Evolutionary conservation across 92 coral and sea anemone species (phyloP).

Genomic region (Phenganax stokvisi): DNA sequence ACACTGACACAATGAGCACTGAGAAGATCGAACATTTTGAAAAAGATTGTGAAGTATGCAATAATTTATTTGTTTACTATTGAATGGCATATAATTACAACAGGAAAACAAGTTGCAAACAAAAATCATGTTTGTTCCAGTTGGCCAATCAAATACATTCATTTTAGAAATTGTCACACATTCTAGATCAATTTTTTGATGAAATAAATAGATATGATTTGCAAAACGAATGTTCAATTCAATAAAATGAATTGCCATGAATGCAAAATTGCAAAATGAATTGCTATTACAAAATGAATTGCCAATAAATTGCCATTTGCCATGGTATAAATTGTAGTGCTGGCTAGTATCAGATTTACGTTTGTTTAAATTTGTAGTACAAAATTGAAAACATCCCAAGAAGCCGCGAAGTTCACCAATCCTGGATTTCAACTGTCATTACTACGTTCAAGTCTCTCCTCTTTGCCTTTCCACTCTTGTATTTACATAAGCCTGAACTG

Average conservation of each 20-base stretch:
- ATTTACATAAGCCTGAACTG: conserved; percentile 75
- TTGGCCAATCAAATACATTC: background rate
- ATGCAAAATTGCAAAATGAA: no score
- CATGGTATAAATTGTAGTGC: no score
- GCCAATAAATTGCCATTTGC: no score
- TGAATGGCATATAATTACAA: background rate
- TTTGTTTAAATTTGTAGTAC: conserved; percentile 37
- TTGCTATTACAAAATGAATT: no score
- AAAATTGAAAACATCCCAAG: conserved; percentile 67
- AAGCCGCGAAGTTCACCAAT: conserved; percentile 88
- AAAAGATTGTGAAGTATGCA: conserved; percentile 23
- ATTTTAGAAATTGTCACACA: background rate
- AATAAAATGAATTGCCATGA: no score
- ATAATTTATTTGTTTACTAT: background rate
- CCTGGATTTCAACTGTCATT: conserved; percentile 64
- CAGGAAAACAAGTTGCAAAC: background rate
- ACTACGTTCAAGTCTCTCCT: conserved; percentile 65
- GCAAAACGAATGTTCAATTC: no score
- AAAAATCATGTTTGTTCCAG: background rate
- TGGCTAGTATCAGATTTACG: background rate
- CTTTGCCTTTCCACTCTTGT: conserved; percentile 74
- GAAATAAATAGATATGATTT: no score
- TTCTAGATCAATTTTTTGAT: no score
- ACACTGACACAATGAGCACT: conserved; percentile 77
- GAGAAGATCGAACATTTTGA: conserved; percentile 64